Percentiles rank a stretch among this genome's conserved stretches.
phyloP scores from a whole-genome alignment of 2,797 vertebrate genomes.

The Otus scops region DNA sequence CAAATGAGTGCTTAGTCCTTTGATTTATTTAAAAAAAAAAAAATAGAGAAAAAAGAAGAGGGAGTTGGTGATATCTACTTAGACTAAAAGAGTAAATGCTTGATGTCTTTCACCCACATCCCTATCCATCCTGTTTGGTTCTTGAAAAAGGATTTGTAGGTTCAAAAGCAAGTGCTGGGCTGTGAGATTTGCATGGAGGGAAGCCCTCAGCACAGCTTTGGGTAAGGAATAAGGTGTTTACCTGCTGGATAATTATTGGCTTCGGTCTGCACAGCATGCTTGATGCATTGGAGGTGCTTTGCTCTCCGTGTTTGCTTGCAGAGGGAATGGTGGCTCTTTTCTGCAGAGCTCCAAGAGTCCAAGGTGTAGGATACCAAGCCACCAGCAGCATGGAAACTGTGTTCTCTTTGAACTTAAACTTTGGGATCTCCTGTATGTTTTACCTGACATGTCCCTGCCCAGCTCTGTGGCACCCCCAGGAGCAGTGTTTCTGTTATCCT shows the following conservation, averaged over 20 bases:
- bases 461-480: background rate
- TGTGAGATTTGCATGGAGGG: background rate
- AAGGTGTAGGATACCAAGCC: background rate
- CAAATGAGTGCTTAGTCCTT: background rate
- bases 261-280: background rate
- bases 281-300: background rate
- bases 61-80: background rate
- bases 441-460: background rate
- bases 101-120: accelerated
- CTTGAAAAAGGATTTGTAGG: background rate
- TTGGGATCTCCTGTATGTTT: background rate
- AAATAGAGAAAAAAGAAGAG: background rate
- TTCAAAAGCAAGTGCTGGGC: background rate
- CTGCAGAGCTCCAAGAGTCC: background rate
- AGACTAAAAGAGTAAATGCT: background rate
- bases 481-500: background rate
- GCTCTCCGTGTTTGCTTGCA: background rate
- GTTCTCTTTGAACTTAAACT: background rate
- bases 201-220: background rate
- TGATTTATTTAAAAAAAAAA: background rate
- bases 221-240: background rate
- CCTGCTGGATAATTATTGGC: background rate
- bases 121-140: background rate
- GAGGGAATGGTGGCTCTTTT: background rate
- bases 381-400: background rate